Percentiles rank a stretch among this genome's conserved stretches.
Evolutionary conservation across 2,797 vertebrate genomes (phyloP).

Genomic region (Muscicapa striata): DNA sequence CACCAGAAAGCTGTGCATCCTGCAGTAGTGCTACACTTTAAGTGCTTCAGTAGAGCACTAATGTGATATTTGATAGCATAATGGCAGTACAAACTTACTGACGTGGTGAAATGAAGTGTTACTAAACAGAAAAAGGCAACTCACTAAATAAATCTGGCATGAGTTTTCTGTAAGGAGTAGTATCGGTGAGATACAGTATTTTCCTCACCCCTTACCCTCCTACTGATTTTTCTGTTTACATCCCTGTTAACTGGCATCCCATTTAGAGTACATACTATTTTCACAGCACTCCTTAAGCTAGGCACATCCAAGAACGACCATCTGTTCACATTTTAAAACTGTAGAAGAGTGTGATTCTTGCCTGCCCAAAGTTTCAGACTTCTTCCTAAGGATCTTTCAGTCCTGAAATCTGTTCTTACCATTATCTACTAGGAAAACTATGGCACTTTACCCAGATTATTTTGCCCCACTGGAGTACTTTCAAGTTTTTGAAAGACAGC

Average conservation of each 20-base stretch:
- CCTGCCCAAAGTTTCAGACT: background rate
- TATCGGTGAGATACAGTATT: background rate
- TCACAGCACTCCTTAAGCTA: conserved; percentile 36
- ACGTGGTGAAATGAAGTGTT: conserved; percentile 4
- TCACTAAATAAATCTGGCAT: conserved; percentile 17
- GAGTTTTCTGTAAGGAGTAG: conserved; percentile 1
- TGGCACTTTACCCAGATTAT: background rate
- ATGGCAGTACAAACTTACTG: conserved; percentile 11
- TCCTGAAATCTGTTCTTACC: background rate
- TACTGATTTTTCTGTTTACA: conserved; percentile 37
- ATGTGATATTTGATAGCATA: conserved; percentile 22
- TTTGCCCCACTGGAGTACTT: background rate
- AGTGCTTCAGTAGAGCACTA: conserved; percentile 9
- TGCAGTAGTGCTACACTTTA: background rate
- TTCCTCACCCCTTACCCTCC: background rate
- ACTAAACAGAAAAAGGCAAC: conserved; percentile 36
- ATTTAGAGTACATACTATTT: conserved; percentile 41
- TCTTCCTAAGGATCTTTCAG: background rate
- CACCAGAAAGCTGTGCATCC: background rate
- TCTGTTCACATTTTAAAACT: conserved; percentile 33
- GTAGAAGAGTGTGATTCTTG: background rate
- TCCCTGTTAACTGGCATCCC: conserved; percentile 24
- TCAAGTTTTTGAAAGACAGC: background rate
- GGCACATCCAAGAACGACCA: conserved; percentile 1
- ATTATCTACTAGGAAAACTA: background rate